These are phyloP conservation scores for Neoscelio sp. DNA, from an alignment of 2,888 invertebrate genomes.

Conservation along the genomic window DNA sequence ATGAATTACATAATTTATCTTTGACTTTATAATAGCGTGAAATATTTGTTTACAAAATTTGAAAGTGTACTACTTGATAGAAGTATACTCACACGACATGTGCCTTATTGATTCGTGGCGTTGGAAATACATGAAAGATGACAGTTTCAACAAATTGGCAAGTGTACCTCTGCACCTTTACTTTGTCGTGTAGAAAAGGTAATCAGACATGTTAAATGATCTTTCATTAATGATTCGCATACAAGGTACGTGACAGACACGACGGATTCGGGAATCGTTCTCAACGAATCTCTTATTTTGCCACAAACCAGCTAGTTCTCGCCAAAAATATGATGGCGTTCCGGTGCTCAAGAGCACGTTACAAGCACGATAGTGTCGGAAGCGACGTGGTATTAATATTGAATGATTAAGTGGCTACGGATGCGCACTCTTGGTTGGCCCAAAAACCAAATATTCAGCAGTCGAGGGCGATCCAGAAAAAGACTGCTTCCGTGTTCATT, in stretches of 20 bases:
- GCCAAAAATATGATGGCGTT: slow-evolving; percentile 39
- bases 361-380: slow-evolving; percentile 71
- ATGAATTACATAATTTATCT: too few species aligned
- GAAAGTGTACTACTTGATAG: too few species aligned
- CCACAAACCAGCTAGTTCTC: slow-evolving; percentile 12
- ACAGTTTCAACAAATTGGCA: neutral
- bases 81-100: neutral
- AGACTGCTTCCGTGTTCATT: slow-evolving; percentile 68
- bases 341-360: slow-evolving; percentile 49
- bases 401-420: slow-evolving; percentile 80
- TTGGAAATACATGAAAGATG: neutral
- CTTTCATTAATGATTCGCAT: slow-evolving; percentile 67
- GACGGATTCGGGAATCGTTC: slow-evolving; percentile 70
- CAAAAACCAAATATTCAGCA: slow-evolving; percentile 70
- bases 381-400: slow-evolving; percentile 80
- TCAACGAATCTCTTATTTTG: slow-evolving; percentile 11
- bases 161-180: neutral
- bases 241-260: slow-evolving; percentile 69
- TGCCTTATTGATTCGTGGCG: neutral
- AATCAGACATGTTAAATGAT: slow-evolving; percentile 26
- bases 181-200: neutral
- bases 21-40: too few species aligned
- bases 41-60: too few species aligned
- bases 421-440: slow-evolving; percentile 76
- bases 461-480: slow-evolving; percentile 69